Evolutionary conservation across 2,888 invertebrate genomes (phyloP).

Genomic region (Dusona sp.): DNA sequence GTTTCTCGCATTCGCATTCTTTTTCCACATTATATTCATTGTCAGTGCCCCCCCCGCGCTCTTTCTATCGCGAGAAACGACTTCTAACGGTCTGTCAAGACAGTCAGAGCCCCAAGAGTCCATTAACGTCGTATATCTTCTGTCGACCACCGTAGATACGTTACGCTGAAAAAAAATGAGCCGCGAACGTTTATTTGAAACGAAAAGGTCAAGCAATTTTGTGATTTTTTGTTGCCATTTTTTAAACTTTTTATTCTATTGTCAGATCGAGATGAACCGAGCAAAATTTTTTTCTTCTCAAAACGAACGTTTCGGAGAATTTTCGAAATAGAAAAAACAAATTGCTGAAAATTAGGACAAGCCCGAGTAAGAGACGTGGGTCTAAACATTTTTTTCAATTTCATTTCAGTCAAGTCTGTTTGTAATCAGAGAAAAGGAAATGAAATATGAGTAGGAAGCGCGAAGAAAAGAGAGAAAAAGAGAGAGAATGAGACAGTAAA

Average conservation of each 20-base stretch:
- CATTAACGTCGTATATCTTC: conserved; percentile 17
- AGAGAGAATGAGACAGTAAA: conserved; percentile 20
- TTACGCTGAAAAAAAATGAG: not conserved
- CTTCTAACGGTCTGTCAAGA: conserved; percentile 37
- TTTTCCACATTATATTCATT: conserved; percentile 8
- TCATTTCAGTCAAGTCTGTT: not conserved
- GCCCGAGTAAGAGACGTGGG: not conserved
- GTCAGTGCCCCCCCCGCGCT: not conserved
- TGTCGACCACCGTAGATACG: not conserved
- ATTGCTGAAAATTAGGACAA: not conserved
- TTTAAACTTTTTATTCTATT: not conserved
- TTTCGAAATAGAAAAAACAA: not conserved
- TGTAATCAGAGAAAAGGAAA: conserved; percentile 10
- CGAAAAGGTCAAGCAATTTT: not conserved
- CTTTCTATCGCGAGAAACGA: conserved; percentile 18
- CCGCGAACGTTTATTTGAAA: not conserved
- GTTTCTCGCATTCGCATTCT: conserved; percentile 13
- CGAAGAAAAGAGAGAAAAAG: not conserved
- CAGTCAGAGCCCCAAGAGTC: not conserved
- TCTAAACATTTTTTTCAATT: not conserved
- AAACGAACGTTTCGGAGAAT: not conserved
- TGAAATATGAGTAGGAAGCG: not conserved
- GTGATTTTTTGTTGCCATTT: not conserved
- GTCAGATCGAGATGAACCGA: not conserved
- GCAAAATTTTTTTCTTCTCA: not conserved